Base-by-base conservation (phyloP, 2,113 vertebrate species). In the Pedetes capensis region DNA sequence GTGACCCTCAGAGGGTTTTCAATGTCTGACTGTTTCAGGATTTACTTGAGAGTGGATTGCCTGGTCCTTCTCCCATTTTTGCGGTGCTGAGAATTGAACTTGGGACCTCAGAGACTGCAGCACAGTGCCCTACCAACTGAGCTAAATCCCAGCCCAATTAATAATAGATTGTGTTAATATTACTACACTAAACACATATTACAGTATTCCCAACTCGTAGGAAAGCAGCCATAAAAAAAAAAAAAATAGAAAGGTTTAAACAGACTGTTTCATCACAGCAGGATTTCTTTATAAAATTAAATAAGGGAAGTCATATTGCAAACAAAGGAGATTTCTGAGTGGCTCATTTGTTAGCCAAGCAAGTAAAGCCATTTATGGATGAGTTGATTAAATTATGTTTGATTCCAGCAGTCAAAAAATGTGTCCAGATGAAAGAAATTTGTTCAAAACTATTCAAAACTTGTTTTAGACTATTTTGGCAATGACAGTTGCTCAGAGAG, bases 91-190 rank as follows among this genome's bases (percentile, higher is more conserved):
- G n/a, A n/a, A n/a, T n/a, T n/a, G n/a, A n/a, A n/a, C n/a, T n/a
- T n/a, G n/a, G n/a, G n/a, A n/a, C n/a, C n/a, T n/a, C n/a, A n/a
- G n/a, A n/a, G n/a, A n/a, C n/a, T n/a, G n/a, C n/a, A n/a, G n/a
- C n/a, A n/a, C n/a, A n/a, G n/a, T n/a, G n/a, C n/a, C n/a, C n/a
- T n/a, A n/a, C n/a, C n/a, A n/a, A n/a, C n/a, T n/a, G n/a, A n/a
- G n/a, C n/a, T n/a, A n/a, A n/a, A n/a, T n/a, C n/a, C n/a, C n/a
- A n/a, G n/a, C n/a, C n/a, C n/a, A n/a, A n/a, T n/a, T n/a, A n/a
- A n/a, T n/a, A n/a, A n/a, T n/a, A n/a, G n/a, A n/a, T n/a, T 3
- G 5, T 0, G 25, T 59, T 53, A 22, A 16, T 29, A 20, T 44
- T 12, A 44, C 14, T 42, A 84, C n/a, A 37, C 72, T 44, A 49